Percentiles rank a stretch among this genome's conserved stretches.
These are phyloP conservation scores for Telmatherina bonti DNA, from an alignment of 2,797 vertebrate species.

Conservation along the genomic window DNA sequence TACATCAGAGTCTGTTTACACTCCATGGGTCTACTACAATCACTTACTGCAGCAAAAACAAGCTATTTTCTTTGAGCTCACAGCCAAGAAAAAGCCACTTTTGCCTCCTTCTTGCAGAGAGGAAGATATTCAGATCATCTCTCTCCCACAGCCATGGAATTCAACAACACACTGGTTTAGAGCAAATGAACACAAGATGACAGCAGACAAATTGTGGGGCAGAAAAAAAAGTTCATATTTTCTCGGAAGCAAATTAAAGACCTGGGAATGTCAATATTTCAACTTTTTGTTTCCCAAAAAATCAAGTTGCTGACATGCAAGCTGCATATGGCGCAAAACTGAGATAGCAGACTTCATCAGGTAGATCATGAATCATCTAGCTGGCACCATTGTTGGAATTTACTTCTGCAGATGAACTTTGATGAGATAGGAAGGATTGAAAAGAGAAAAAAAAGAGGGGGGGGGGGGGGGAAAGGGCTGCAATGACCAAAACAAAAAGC, in stretches of 20 bases:
- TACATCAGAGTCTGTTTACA: slow-evolving; percentile 79
- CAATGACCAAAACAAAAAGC: slow-evolving; percentile 64
- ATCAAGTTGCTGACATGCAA: slow-evolving; percentile 40
- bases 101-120: slow-evolving; percentile 60
- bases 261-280: slow-evolving; percentile 42
- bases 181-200: slow-evolving; percentile 49
- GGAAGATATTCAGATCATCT: slow-evolving; percentile 52
- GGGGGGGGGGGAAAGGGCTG: slow-evolving; percentile 36
- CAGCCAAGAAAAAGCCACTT: slow-evolving; percentile 80
- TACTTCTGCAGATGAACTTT: slow-evolving; percentile 65
- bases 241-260: slow-evolving; percentile 52
- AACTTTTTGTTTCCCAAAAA: slow-evolving; percentile 36
- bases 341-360: slow-evolving; percentile 30
- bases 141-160: slow-evolving; percentile 65
- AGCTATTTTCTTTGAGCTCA: slow-evolving; percentile 74
- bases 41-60: slow-evolving; percentile 82
- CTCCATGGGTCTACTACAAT: slow-evolving; percentile 74
- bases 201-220: slow-evolving; percentile 62
- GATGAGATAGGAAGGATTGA: slow-evolving; percentile 53
- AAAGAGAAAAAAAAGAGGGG: slow-evolving; percentile 44
- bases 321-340: slow-evolving; percentile 29
- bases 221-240: slow-evolving; percentile 49
- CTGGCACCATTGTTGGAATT: slow-evolving; percentile 23
- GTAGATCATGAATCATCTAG: slow-evolving; percentile 19
- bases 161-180: slow-evolving; percentile 66